Percentiles rank a stretch among this genome's conserved stretches.
These are phyloP conservation scores for Caenorhabditis sp. DNA, from an alignment of 2,888 invertebrate species.

Conservation along the genomic window DNA sequence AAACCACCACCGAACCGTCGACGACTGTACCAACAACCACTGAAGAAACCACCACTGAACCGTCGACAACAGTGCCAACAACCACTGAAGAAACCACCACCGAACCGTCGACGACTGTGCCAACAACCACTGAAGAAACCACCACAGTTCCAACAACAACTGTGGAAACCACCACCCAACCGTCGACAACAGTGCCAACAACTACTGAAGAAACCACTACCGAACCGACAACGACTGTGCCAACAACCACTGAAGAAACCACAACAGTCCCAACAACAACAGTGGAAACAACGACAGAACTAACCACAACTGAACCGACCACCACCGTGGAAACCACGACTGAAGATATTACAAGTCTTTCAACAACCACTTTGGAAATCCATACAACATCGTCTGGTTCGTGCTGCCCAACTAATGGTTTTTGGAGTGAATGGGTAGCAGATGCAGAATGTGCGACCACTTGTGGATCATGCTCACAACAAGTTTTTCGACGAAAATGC, in stretches of 20 bases:
- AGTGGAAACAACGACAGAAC: constrained; percentile 9
- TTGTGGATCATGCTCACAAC: constrained; percentile 39
- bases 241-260: not conserved
- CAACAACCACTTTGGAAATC: too few species aligned
- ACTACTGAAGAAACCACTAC: not conserved
- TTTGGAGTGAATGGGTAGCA: constrained; percentile 34
- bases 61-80: too few species aligned
- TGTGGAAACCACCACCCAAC: not conserved
- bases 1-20: too few species aligned
- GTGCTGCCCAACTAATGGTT: constrained; percentile 32
- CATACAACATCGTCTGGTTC: too few species aligned
- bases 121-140: too few species aligned
- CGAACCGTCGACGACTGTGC: too few species aligned
- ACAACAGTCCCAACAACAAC: constrained; percentile 5
- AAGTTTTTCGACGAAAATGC: constrained; percentile 20
- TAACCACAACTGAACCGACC: constrained; percentile 17
- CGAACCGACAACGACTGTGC: constrained; percentile 5
- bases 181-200: constrained; percentile 5
- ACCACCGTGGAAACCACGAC: constrained; percentile 22
- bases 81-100: too few species aligned
- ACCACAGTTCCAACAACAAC: not conserved
- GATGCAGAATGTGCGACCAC: constrained; percentile 22
- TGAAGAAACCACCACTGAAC: too few species aligned
- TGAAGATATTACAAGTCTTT: constrained; percentile 10
- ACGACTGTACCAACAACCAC: too few species aligned